These are phyloP conservation scores for Agapostemon virescens DNA, from an alignment of 2,888 invertebrate species.

Conservation along the genomic window DNA sequence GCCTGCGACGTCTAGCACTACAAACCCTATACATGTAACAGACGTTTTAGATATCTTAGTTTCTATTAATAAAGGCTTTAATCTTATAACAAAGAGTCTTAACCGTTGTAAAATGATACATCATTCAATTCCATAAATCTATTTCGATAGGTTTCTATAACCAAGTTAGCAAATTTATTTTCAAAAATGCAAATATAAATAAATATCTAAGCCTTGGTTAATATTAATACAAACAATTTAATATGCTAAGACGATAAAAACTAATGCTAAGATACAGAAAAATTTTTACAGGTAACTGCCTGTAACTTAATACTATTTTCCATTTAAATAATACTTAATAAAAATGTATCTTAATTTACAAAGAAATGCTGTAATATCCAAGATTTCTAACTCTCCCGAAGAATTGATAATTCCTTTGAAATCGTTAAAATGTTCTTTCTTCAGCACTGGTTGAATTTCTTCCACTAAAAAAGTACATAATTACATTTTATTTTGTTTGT, in stretches of 20 bases:
- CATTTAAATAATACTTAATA: slow-evolving; percentile 65
- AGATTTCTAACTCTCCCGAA: slow-evolving; percentile 60
- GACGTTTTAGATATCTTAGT: slow-evolving; percentile 64
- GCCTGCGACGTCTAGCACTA: slow-evolving; percentile 43
- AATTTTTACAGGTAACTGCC: not conserved
- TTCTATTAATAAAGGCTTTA: slow-evolving; percentile 74
- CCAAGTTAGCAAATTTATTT: not conserved
- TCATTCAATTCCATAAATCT: not conserved
- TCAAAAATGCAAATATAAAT: not conserved
- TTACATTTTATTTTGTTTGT: slow-evolving; percentile 7
- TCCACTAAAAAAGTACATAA: slow-evolving; percentile 67
- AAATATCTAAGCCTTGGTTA: not conserved
- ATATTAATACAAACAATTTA: not conserved
- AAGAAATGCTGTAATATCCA: slow-evolving; percentile 68
- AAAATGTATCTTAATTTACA: slow-evolving; percentile 72
- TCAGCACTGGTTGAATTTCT: slow-evolving; percentile 71
- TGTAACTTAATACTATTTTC: slow-evolving; percentile 10
- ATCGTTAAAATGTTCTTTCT: slow-evolving; percentile 64
- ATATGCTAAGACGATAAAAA: not conserved
- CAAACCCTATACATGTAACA: slow-evolving; percentile 54
- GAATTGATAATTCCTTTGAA: slow-evolving; percentile 63
- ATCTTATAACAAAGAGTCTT: slow-evolving; percentile 35
- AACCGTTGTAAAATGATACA: slow-evolving; percentile 17
- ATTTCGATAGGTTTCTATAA: not conserved
- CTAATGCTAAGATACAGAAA: no score